A percentile compares a stretch with the other conserved stretches of the same genome.
These are phyloP conservation scores for Sminthopsis crassicaudata DNA, from an alignment of 2,113 vertebrate genomes.

Conservation along the genomic window DNA sequence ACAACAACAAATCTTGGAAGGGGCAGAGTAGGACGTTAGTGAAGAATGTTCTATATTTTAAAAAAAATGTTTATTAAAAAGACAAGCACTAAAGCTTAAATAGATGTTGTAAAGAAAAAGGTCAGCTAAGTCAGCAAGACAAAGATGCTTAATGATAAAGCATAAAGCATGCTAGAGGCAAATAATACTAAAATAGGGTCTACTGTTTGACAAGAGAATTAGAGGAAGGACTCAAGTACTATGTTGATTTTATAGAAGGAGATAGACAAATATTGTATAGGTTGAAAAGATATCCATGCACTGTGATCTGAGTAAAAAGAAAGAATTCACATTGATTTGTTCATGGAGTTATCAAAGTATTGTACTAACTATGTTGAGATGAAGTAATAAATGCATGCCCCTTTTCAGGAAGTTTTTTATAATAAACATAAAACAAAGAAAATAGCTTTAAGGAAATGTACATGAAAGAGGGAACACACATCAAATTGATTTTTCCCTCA, in stretches of 20 bases:
- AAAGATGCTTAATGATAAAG: not conserved
- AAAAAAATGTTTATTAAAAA: not conserved
- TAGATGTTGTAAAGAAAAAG: not conserved
- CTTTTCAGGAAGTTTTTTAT: constrained; percentile 33
- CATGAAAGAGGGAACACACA: constrained; percentile 18
- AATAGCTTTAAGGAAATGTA: not conserved
- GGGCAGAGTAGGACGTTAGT: not conserved
- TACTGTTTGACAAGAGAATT: not conserved
- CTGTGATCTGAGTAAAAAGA: not conserved
- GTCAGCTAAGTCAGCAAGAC: not conserved
- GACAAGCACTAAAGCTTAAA: not conserved
- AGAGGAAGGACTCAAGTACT: not conserved
- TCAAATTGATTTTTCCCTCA: constrained; percentile 15
- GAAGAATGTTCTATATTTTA: not conserved
- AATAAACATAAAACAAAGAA: constrained; percentile 39
- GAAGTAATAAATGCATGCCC: not conserved
- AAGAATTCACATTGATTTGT: not conserved
- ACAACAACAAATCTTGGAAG: not conserved
- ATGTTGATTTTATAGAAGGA: not conserved
- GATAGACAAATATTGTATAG: not conserved
- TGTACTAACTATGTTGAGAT: not conserved
- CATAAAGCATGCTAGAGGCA: not conserved
- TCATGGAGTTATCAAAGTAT: not conserved
- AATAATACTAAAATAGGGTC: not conserved
- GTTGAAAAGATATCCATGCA: not conserved